A percentile compares a stretch with the other conserved stretches of the same genome.
phyloP scores from a whole-genome alignment of 2,797 vertebrate species.

The Gephyroberyx darwinii region DNA sequence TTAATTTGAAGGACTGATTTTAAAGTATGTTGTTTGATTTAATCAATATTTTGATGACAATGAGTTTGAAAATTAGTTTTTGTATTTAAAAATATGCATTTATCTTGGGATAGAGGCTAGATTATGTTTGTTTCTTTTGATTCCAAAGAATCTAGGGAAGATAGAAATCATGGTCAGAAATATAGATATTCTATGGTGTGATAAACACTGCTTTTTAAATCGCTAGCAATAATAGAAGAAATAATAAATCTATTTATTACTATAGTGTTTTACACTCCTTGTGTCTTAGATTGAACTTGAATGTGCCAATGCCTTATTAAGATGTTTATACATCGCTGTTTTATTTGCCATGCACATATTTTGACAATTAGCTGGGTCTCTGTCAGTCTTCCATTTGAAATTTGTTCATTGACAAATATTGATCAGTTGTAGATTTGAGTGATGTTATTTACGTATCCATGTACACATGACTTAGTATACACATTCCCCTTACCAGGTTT shows the following conservation, averaged over 20 bases:
- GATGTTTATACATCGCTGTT: conserved; percentile 67
- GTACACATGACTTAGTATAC: conserved; percentile 45
- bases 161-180: conserved; percentile 70
- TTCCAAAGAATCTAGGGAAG: conserved; percentile 78
- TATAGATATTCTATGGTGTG: conserved; percentile 72
- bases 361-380: conserved; percentile 64
- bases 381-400: conserved; percentile 66
- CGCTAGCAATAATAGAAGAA: conserved; percentile 77
- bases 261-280: conserved; percentile 78
- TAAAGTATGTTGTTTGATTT: conserved; percentile 60
- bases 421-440: conserved; percentile 57
- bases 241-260: conserved; percentile 74
- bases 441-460: conserved; percentile 83
- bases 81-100: conserved; percentile 70
- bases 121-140: conserved; percentile 72
- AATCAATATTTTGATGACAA: conserved; percentile 74
- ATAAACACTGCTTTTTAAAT: conserved; percentile 76
- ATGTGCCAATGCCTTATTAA: conserved; percentile 78
- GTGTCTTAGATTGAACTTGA: conserved; percentile 80
- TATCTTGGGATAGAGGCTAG: conserved; percentile 72
- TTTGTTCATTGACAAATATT: conserved; percentile 53
- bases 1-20: conserved; percentile 75
- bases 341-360: conserved; percentile 67
- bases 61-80: conserved; percentile 73
- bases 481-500: conserved; percentile 56